Conservation (phyloP, 2,888 invertebrate genomes). For the Alcis repandata region DNA sequence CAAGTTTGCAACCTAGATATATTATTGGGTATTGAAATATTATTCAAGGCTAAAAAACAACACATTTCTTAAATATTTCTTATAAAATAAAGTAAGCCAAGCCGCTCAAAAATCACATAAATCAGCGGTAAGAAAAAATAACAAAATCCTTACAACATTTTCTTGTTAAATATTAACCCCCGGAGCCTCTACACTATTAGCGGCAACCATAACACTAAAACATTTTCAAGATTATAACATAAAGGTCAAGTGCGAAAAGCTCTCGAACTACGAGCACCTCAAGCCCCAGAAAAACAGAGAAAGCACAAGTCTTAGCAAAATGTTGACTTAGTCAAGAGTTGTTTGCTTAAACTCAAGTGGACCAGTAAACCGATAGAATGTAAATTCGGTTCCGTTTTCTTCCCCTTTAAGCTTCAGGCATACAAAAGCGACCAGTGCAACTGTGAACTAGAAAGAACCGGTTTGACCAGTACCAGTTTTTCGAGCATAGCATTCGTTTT, state of each 20-base stretch:
- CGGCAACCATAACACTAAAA: background rate
- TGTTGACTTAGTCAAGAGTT: constrained; percentile 62
- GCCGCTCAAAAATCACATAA: no score
- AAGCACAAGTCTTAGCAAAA: constrained; percentile 55
- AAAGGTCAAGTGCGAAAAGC: constrained; percentile 39
- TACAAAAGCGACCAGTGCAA: constrained; percentile 6
- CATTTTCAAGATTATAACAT: constrained; percentile 14
- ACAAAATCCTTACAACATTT: no score
- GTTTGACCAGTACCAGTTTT: no score
- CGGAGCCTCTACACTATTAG: background rate
- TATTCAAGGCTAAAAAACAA: no score
- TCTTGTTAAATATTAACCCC: no score
- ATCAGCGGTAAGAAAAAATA: no score
- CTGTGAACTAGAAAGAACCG: background rate
- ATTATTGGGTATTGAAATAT: no score
- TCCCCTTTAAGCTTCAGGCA: constrained; percentile 36
- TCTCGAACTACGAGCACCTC: constrained; percentile 34
- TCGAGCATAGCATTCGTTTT: background rate
- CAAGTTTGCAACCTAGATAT: no score
- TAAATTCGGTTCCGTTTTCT: constrained; percentile 65
- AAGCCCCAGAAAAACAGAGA: constrained; percentile 38
- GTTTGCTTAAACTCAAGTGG: constrained; percentile 57
- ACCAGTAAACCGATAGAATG: constrained; percentile 69
- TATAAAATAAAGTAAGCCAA: no score
- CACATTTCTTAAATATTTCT: no score